Percentiles rank a stretch among this genome's conserved stretches.
These are phyloP conservation scores for Anthoscopus minutus DNA, from an alignment of 2,113 vertebrate genomes.

Conservation along the genomic window DNA sequence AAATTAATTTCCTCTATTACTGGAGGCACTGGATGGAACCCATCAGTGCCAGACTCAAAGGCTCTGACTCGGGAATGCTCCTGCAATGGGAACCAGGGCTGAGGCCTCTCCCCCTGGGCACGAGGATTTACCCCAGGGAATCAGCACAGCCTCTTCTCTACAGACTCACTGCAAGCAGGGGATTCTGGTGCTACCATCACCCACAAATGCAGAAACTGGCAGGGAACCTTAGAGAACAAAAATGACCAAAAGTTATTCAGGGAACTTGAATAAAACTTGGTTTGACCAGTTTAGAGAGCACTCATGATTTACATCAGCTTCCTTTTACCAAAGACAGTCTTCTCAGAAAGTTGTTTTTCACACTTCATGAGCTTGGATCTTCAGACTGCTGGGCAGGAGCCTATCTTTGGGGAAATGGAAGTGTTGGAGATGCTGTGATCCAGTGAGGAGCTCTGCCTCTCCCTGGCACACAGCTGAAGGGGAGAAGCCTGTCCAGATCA, in stretches of 20 bases:
- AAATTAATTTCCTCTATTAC: not conserved
- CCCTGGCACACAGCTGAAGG: fast-evolving
- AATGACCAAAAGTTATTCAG: not conserved
- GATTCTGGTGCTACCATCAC: not conserved
- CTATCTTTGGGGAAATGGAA: not conserved
- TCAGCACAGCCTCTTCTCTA: fast-evolving
- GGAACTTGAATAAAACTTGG: not conserved
- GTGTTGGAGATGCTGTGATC: fast-evolving
- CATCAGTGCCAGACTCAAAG: not conserved
- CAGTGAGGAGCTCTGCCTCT: not conserved
- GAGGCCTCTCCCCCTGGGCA: not conserved
- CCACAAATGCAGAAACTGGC: not conserved
- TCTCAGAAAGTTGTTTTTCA: not conserved
- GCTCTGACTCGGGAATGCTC: not conserved
- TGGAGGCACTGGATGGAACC: not conserved
- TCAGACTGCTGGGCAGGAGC: not conserved
- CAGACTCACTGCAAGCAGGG: not conserved
- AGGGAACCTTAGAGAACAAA: not conserved
- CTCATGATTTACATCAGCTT: not conserved
- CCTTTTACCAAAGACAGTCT: not conserved
- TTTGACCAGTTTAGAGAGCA: not conserved
- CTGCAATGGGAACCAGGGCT: fast-evolving
- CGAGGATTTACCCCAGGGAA: fast-evolving
- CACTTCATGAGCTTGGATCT: not conserved
- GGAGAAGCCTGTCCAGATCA: not conserved